These are phyloP conservation scores for Luperina nickerlii DNA, from an alignment of 2,888 invertebrate species.

Conservation along the genomic window DNA sequence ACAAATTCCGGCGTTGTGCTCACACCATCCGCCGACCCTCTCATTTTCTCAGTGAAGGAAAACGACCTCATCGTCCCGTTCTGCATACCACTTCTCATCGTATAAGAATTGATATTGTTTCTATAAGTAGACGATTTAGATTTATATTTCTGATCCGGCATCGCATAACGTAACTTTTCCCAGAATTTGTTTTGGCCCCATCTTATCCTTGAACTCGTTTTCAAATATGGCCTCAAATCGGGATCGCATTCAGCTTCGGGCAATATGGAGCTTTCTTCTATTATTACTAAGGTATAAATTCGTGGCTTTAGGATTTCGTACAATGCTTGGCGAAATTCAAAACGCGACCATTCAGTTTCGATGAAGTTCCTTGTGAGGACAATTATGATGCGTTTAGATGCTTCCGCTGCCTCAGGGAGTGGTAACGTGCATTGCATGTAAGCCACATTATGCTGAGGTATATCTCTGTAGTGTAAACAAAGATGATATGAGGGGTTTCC, in stretches of 20 bases:
- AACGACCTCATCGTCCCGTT: constrained; percentile 91
- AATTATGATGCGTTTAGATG: constrained; percentile 95
- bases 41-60: constrained; percentile 90
- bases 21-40: constrained; percentile 83
- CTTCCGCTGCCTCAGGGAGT: constrained; percentile 96
- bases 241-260: constrained; percentile 96
- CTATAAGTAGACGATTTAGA: constrained; percentile 91
- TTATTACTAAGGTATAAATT: constrained; percentile 95
- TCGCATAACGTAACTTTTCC: constrained; percentile 96
- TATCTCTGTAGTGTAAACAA: constrained; percentile 96
- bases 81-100: constrained; percentile 91
- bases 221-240: constrained; percentile 96
- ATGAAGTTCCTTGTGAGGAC: constrained; percentile 96
- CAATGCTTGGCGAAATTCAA: constrained; percentile 96
- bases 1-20: constrained; percentile 92
- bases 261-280: constrained; percentile 95
- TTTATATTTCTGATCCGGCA: constrained; percentile 93
- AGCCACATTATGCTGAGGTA: constrained; percentile 92
- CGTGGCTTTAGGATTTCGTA: constrained; percentile 96
- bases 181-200: constrained; percentile 98
- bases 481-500: constrained; percentile 94
- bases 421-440: constrained; percentile 93
- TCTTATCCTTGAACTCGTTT: constrained; percentile 95
- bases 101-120: constrained; percentile 95
- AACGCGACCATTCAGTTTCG: constrained; percentile 97